Base-by-base conservation (phyloP, 2,797 vertebrate species). In the Typhlichthys subterraneus region DNA sequence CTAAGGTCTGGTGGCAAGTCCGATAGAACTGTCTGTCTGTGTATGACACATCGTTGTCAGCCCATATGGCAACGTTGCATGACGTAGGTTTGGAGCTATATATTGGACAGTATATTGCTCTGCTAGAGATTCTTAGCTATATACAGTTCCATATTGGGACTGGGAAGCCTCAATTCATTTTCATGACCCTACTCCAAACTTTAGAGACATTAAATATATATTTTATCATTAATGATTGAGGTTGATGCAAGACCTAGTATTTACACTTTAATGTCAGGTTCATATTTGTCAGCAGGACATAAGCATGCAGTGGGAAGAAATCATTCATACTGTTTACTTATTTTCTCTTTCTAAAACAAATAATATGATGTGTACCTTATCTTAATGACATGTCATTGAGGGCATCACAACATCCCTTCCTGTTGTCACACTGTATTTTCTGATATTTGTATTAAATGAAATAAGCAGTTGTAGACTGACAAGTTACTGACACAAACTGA, bases 371-470 rank as follows among this genome's bases (percentile, higher is more conserved):
- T 8, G 38, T 59, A 53, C 58, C 50, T 51, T 23, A 23, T 23
- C 19, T 23, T 23, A 23, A 23, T 23, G 19, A 23, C 19, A 23
- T 23, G 19, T 23, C 19, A 23, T 23, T 23, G 19, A 23, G 19
- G 19, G 19, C 19, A 23, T 23, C 19, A 23, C 19, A 53, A 75
- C 79, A 85, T 83, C 76, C 81, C 82, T 75, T 86, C 82, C 7
- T 38, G 19, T 23, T 23, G 19, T 23, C 19, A 23, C 19, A 2
- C 19, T 23, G 19, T 23, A 23, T 23, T 3, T 23, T 23, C 19
- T 23, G 19, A 23, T 23, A 23, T 23, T 23, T 23, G 19, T 23
- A 23, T 23, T 23, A 23, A 23, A 23, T 23, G 2, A 23, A 23
- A 23, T 23, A 23, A 23, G 19, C 19, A 23, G 19, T 23, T 23